Base-by-base conservation (phyloP, 2,888 invertebrate species). In the Pandemis cinnamomeana region DNA sequence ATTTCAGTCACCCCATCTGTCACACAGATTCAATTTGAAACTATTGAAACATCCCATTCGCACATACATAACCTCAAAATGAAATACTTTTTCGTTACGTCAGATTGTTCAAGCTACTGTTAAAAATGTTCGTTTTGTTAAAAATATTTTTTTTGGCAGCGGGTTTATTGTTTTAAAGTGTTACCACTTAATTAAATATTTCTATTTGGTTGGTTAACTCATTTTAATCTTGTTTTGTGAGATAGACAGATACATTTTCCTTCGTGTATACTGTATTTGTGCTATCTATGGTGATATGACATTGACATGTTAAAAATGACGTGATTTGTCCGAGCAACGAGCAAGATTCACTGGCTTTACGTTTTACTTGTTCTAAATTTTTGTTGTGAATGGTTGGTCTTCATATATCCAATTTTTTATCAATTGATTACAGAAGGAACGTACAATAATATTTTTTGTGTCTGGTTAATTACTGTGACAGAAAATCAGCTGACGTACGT, bases 401-500 rank as follows among this genome's bases (percentile, higher is more conserved):
- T 55, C 20, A 61, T 61, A 15, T 20, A 61, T 71, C n/a, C 20
- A 67, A 42, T 44, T 67, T n/a, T 55, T 36, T 67, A 67, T 70
- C 51, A 58, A 53, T 61, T 46, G 55, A 67, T 44, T 11, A 27
- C 58, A 58, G 58, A 58, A 27, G 27, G 27, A 58, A 3, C 27
- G 5, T 20, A 27, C 10, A 58, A 58, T 27, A 58, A 27, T 27
- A n/a, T 8, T 20, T 7, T 58, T 2, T 5, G 10, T 8, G 53
- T 11, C 20, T 63, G 53, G 53, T 36, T 20, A 72, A 62, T 60
- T 48, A 44, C 46, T n/a, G 46, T 10, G 60, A 51, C 66, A 71
- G 48, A 53, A 15, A 78, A 87, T 91, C 93, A 94, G 93, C 93
- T 93, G 93, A 91, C 87, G 84, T 89, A 92, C 88, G 87, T 93